Conservation (phyloP, 2,888 invertebrate genomes). For the Biston stratarius region DNA sequence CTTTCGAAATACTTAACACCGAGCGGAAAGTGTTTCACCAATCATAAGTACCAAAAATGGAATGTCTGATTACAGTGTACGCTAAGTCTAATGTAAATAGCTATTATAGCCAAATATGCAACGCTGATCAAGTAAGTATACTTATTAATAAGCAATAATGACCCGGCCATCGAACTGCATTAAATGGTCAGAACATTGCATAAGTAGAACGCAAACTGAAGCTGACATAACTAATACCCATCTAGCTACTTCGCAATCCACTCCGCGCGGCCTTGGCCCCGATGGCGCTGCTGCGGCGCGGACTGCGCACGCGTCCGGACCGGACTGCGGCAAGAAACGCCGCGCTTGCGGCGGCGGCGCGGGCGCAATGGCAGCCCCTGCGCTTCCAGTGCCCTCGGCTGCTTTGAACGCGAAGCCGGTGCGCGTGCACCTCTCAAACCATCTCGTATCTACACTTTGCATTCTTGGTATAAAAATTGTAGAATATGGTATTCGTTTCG, state of each 20-base stretch:
- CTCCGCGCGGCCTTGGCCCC: slow-evolving; percentile 76
- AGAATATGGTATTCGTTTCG: background rate
- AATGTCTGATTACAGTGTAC: slow-evolving; percentile 8
- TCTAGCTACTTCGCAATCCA: slow-evolving; percentile 72
- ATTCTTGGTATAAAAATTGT: slow-evolving; percentile 51
- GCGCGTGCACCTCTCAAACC: slow-evolving; percentile 52
- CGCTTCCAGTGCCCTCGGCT: slow-evolving; percentile 56
- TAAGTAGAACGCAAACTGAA: slow-evolving; percentile 84
- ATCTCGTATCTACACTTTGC: slow-evolving; percentile 40
- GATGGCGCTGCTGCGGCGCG: slow-evolving; percentile 58
- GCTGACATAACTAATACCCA: slow-evolving; percentile 80
- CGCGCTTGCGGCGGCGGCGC: slow-evolving; percentile 42
- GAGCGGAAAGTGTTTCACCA: slow-evolving; percentile 11
- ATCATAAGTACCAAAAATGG: slow-evolving; percentile 22
- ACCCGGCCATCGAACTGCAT: slow-evolving; percentile 78
- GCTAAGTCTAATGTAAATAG: slow-evolving; percentile 9
- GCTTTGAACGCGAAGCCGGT: slow-evolving; percentile 52
- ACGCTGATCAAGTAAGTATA: slow-evolving; percentile 33
- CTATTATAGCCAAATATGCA: slow-evolving; percentile 26
- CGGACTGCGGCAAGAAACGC: slow-evolving; percentile 17
- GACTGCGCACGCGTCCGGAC: slow-evolving; percentile 42
- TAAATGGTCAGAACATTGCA: slow-evolving; percentile 76
- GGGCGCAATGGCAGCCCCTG: slow-evolving; percentile 17
- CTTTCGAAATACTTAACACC: slow-evolving; percentile 4
- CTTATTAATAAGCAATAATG: slow-evolving; percentile 47